Base-by-base conservation (phyloP, 2,797 vertebrate genomes). In the Valencia hispanica region DNA sequence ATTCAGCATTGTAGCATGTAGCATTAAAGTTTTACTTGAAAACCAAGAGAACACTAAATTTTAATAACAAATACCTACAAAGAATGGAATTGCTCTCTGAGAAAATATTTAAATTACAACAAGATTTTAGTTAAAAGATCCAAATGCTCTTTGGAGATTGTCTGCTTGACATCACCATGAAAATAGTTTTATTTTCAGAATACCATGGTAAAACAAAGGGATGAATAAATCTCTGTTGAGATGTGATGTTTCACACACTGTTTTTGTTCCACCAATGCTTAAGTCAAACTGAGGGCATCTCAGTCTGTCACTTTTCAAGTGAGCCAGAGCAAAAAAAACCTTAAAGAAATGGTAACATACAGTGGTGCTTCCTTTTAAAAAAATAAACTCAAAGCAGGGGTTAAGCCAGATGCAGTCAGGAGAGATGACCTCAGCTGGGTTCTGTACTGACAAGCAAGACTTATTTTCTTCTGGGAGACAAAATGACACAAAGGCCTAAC, bases 251-350 rank as follows among this genome's bases (percentile, higher is more conserved):
- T 68, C 65, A 68, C 39, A 68, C 65, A 27, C 20, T n/a, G 63
- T 68, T 68, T 66, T 68, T 27, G 43, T 68, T 17, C 27, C 65
- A 68, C 5, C 71, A 34, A 68, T 17, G 72, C 79, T 87, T 77
- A 84, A 92, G 91, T 94, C 94, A 95, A 87, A 89, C 74, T 18
- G 25, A 82, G 86, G 85, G 68, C 85, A 86, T 83, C 77, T 75
- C 81, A 79, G 81, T 90, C 91, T 94, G 93, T 95, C 94, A 92
- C 87, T 87, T 88, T 87, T 93, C 85, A 73, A 68, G 69, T 78
- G 71, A 78, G 73, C 81, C 77, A 74, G 34, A 36, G 78, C 73
- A 86, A 78, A 76, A 78, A 76, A 75, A 80, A 79, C 79, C 83
- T 81, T 30, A 75, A 79, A 79, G 84, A 81, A 79, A 77, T 36